Base-by-base conservation (phyloP, 2,888 invertebrate genomes). In the Plagodis dolabraria region DNA sequence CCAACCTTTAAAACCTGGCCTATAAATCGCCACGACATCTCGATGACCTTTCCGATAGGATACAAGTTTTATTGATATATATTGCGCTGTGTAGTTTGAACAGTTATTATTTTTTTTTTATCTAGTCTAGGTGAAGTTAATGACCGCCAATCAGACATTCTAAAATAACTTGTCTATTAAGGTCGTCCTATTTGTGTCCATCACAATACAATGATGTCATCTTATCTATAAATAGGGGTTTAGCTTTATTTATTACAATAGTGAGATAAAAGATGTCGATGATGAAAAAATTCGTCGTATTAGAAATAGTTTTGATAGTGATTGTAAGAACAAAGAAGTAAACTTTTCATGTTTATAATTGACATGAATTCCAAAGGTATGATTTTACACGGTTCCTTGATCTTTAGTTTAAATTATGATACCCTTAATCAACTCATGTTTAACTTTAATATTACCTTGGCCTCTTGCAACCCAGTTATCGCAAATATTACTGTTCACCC, bases 371-470 rank as follows among this genome's bases (percentile, higher is more conserved):
- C 7, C 7, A 36, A 36, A 36, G 36, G 5, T 22, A 22, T 36
- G 7, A 4, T 36, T 36, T 36, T 36, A 1, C 36, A 36, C 7
- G 7, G 65, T 57, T 61, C 65, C 70, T 70, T 74, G 69, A 74
- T 70, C 68, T 75, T 72, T 70, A 63, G 53, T 66, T 53, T 67
- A 74, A 71, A 75, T 75, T 69, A 69, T 67, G 46, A 54, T 53
- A 50, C 50, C 43, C 45, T 45, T 47, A 42, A 70, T 66, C 59
- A 22, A 22, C 22, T 22, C 22, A 22, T 2, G 22, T 22, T 64
- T 65, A 60, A 54, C 63, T 64, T 68, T 71, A 65, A 68, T 66
- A 61, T 65, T 61, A 52, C 59, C 59, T 67, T 63, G 64, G 64
- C 60, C 57, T 61, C 56, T 58, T 7, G 63, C 65, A 68, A 59